A percentile compares a stretch with the other conserved stretches of the same genome.
These are phyloP conservation scores for Pandemis corylana DNA, from an alignment of 2,888 invertebrate genomes.

Conservation along the genomic window DNA sequence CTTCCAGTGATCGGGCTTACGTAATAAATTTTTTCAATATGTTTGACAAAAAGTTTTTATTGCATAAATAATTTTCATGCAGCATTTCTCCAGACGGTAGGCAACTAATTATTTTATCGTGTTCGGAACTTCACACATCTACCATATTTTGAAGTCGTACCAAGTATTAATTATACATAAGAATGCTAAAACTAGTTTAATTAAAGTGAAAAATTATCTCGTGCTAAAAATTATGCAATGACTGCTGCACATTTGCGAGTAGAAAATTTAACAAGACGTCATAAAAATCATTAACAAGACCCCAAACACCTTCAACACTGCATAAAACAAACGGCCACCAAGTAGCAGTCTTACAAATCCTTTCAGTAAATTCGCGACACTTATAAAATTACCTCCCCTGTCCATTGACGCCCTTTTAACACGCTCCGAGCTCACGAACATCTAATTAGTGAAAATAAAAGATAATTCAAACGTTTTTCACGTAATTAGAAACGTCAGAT, in stretches of 20 bases:
- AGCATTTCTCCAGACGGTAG: too few species aligned
- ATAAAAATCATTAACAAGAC: conserved; percentile 7
- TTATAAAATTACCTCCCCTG: conserved; percentile 34
- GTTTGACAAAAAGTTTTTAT: too few species aligned
- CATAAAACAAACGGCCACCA: conserved; percentile 26
- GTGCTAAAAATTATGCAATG: too few species aligned
- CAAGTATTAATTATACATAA: too few species aligned
- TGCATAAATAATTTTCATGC: too few species aligned
- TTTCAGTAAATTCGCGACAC: conserved; percentile 33
- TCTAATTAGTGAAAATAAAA: conserved; percentile 40
- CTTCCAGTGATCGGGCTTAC: background rate
- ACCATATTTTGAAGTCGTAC: too few species aligned
- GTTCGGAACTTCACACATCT: too few species aligned
- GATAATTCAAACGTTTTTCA: conserved; percentile 45
- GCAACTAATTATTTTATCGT: too few species aligned
- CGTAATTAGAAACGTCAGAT: conserved; percentile 57
- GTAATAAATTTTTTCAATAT: too few species aligned
- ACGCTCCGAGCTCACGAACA: conserved; percentile 35
- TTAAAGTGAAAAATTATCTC: too few species aligned
- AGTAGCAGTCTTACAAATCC: conserved; percentile 15
- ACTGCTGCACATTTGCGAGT: background rate
- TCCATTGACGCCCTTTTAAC: conserved; percentile 36
- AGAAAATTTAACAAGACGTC: background rate
- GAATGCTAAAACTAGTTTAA: too few species aligned
- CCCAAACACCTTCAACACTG: background rate